Base-by-base conservation (phyloP, 1,140 invertebrate genomes). In the Melipona quadrifasciata region DNA sequence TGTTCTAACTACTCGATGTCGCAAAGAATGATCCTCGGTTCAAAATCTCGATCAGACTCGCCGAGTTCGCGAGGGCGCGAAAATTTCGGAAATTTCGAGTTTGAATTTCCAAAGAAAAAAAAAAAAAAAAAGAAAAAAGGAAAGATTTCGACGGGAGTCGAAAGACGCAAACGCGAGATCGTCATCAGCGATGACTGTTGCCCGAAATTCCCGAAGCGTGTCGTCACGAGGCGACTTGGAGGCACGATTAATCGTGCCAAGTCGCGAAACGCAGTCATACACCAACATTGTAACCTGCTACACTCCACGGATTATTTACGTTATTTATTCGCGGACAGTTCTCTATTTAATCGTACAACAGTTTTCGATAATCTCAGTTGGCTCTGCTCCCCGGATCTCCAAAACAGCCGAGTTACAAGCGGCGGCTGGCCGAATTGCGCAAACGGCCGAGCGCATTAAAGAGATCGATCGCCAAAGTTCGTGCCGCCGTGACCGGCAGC, bases 281-380 rank as follows among this genome's bases (percentile, higher is more conserved):
- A 27, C 51, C 2, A 57, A 82, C 80, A 82, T 82, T 82, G 73
- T 82, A 82, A 76, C 39, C 57, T 34, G 61, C 21, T 58, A 16
- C 19, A 24, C 14, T 51, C 47, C 51, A 53, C 65, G 51, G 24
- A 73, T 82, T 82, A 82, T 75, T 76, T 82, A 55, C 16, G 72
- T 82, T 76, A 82, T 82, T 82, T 82, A 82, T 75, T 53, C 73
- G 70, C 17, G 61, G 61, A 75, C 73, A 64, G 73, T 76, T 82
- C 61, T 16, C 61, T 67, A 67, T 68, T 82, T 82, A 82, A 82
- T 82, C 64, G 73, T 76, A 68, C 53, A 68, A 73, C 61, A 64
- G 72, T 82, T 82, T 82, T 82, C 80, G 80, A 82, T 82, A 76
- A 82, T 82, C 80, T 51, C 34, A 76, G 80, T 82, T 82, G 80